Evolutionary conservation across 2,888 invertebrate species (phyloP).

Genomic region (Ochropacha duplaris): DNA sequence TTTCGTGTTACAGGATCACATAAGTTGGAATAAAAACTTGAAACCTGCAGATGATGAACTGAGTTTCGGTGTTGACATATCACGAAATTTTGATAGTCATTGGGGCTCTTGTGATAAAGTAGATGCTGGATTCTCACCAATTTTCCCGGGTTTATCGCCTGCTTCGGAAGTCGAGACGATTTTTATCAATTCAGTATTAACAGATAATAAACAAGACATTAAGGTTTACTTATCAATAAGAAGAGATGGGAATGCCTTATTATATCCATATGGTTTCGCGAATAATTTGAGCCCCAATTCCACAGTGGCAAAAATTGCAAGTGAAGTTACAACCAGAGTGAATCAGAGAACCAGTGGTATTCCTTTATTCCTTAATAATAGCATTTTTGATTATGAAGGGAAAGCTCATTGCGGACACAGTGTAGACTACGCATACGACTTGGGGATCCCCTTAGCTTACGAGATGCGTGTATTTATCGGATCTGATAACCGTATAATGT

Average conservation of each 20-base stretch:
- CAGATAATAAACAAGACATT: constrained; percentile 67
- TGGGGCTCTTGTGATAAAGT: constrained; percentile 49
- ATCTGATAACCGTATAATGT: constrained; percentile 46
- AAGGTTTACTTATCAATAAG: constrained; percentile 88
- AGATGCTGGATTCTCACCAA: constrained; percentile 43
- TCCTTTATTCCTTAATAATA: constrained; percentile 53
- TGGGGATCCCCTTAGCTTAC: constrained; percentile 46
- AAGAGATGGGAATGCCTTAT: constrained; percentile 85
- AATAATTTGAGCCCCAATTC: constrained; percentile 20
- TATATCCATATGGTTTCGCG: constrained; percentile 85
- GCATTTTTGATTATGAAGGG: constrained; percentile 52
- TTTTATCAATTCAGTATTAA: constrained; percentile 81
- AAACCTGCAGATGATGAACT: constrained; percentile 32
- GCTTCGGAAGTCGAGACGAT: constrained; percentile 86
- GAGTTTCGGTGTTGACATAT: constrained; percentile 62
- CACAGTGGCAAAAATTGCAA: constrained; percentile 39
- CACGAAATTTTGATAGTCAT: constrained; percentile 62
- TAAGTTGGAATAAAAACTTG: constrained; percentile 61
- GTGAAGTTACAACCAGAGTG: constrained; percentile 50
- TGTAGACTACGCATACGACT: constrained; percentile 61
- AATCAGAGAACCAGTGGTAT: constrained; percentile 58
- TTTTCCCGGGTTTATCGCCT: constrained; percentile 81
- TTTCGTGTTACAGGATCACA: constrained; percentile 28
- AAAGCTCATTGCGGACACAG: constrained; percentile 63
- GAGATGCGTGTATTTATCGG: constrained; percentile 72